A percentile compares a stretch with the other conserved stretches of the same genome.
phyloP scores from a whole-genome alignment of 2,888 invertebrate genomes.

The Nipponacmea schrenckii region DNA sequence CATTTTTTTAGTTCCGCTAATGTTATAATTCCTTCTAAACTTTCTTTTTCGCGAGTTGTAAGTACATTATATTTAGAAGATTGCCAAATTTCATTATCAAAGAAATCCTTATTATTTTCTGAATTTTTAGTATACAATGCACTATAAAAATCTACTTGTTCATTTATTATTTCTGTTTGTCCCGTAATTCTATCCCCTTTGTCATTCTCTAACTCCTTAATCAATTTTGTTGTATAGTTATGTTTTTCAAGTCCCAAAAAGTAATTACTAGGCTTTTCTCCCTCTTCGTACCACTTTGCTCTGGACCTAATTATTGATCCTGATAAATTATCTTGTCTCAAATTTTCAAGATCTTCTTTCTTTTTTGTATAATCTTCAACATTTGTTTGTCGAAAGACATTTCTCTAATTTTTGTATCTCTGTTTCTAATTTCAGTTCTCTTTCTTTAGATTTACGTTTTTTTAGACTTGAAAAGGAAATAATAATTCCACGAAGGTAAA shows the following conservation, averaged over 20 bases:
- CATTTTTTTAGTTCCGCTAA: too few species aligned
- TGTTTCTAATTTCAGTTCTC: too few species aligned
- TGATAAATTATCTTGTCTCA: not conserved
- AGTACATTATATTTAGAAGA: too few species aligned
- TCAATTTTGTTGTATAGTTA: constrained; percentile 15
- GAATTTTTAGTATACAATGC: not conserved
- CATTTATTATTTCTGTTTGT: constrained; percentile 6
- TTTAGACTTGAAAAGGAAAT: too few species aligned
- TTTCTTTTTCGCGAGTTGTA: too few species aligned
- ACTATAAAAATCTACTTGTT: not conserved
- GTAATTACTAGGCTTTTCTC: constrained; percentile 18
- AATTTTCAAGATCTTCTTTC: not conserved
- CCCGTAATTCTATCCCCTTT: not conserved
- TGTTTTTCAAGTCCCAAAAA: constrained; percentile 11
- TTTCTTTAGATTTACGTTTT: too few species aligned
- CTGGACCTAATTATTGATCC: constrained; percentile 16
- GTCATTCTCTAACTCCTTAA: constrained; percentile 11
- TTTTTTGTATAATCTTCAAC: not conserved
- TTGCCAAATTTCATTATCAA: too few species aligned
- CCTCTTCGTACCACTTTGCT: constrained; percentile 13
- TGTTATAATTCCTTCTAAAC: too few species aligned
- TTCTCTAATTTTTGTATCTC: too few species aligned
- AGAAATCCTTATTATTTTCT: too few species aligned
- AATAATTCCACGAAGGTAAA: too few species aligned
- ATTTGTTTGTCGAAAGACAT: not conserved